Evolutionary conservation across 2,797 vertebrate species (phyloP).

Genomic region (Varecia variegata): DNA sequence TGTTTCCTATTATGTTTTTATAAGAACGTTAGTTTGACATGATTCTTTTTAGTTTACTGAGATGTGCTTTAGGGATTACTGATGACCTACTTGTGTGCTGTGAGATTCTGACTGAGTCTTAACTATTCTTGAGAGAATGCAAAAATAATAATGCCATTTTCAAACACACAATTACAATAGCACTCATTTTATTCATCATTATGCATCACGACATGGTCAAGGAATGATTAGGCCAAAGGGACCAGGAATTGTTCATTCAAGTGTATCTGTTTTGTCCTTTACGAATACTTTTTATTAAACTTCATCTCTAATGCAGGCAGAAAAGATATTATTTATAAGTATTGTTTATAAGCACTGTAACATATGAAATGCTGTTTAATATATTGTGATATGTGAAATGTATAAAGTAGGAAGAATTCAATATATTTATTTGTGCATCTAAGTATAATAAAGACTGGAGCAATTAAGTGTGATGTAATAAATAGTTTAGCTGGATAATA

Average conservation of each 20-base stretch:
- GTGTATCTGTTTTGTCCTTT: neutral
- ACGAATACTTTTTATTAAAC: neutral
- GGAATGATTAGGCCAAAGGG: neutral
- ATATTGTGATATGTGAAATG: neutral
- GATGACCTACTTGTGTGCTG: too few relatives aligned
- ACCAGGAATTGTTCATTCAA: neutral
- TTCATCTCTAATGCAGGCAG: neutral
- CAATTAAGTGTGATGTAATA: neutral
- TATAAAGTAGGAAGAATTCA: neutral
- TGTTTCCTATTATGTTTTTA: neutral
- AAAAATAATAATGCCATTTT: neutral
- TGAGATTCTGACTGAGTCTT: neutral
- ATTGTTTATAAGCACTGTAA: neutral
- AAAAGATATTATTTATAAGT: neutral
- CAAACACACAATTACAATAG: neutral
- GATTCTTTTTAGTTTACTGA: neutral
- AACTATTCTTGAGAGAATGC: neutral
- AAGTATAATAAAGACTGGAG: neutral
- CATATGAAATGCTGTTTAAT: neutral
- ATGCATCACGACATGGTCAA: neutral
- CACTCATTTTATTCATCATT: too few relatives aligned
- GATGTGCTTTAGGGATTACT: neutral
- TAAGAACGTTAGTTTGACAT: neutral
- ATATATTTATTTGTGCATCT: neutral
- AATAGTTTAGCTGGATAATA: neutral